These are phyloP conservation scores for Phaetusa simplex DNA, from an alignment of 2,113 vertebrate species.

Conservation along the genomic window DNA sequence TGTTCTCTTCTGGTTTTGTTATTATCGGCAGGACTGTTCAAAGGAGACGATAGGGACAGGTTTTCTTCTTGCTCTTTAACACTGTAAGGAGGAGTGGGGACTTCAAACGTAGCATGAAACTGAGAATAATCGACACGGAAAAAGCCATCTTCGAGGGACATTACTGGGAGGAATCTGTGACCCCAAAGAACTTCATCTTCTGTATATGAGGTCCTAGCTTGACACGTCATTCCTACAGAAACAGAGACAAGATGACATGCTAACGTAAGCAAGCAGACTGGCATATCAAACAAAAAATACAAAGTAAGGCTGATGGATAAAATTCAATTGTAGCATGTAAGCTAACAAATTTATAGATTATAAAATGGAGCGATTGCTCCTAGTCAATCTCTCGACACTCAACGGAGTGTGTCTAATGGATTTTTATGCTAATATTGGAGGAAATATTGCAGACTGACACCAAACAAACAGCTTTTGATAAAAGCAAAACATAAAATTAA, in stretches of 20 bases:
- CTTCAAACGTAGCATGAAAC: constrained; percentile 88
- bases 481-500: not conserved
- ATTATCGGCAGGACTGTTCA: constrained; percentile 62
- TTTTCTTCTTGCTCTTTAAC: constrained; percentile 88
- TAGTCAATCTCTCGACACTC: not conserved
- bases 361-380: not conserved
- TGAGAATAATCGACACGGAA: constrained; percentile 90
- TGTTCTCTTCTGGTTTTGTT: constrained; percentile 70
- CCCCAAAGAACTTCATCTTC: constrained; percentile 91
- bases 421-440: not conserved
- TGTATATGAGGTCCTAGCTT: constrained; percentile 89
- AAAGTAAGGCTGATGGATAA: not conserved
- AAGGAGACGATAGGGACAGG: constrained; percentile 69
- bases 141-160: constrained; percentile 91
- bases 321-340: not conserved
- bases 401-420: not conserved
- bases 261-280: not conserved
- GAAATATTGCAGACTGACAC: not conserved
- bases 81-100: constrained; percentile 84
- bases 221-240: constrained; percentile 86
- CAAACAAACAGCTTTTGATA: not conserved
- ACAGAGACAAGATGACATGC: not conserved
- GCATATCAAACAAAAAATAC: not conserved
- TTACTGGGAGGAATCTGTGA: constrained; percentile 88
- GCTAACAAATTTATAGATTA: not conserved